These are phyloP conservation scores for Argyresthia albistria DNA, from an alignment of 2,888 invertebrate genomes.

Conservation along the genomic window DNA sequence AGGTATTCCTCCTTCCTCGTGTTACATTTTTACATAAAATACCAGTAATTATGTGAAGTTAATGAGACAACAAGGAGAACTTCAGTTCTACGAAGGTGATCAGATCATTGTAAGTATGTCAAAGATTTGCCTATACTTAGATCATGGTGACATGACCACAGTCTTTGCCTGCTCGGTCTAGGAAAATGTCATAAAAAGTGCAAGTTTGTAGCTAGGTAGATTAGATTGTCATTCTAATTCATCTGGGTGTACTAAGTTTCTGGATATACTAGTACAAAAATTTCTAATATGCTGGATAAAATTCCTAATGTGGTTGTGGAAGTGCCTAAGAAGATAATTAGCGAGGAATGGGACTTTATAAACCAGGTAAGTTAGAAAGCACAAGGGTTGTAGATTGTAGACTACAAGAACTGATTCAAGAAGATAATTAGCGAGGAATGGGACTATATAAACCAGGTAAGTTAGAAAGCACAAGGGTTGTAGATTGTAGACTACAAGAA, in stretches of 20 bases:
- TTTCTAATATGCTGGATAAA: neutral
- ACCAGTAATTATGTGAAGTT: neutral
- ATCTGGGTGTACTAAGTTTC: neutral
- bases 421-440: too few relatives aligned
- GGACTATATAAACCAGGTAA: too few relatives aligned
- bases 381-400: too few relatives aligned
- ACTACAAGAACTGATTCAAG: too few relatives aligned
- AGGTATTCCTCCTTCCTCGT: conserved; percentile 1
- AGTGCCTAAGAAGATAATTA: neutral
- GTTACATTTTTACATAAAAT: neutral
- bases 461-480: too few relatives aligned
- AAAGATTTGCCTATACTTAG: conserved; percentile 2
- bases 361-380: neutral
- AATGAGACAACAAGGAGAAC: conserved; percentile 1
- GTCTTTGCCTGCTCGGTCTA: neutral
- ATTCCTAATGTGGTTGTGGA: neutral
- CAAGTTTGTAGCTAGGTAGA: too few relatives aligned
- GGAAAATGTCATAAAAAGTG: neutral
- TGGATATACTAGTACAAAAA: neutral
- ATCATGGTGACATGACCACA: neutral
- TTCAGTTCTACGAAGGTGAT: neutral
- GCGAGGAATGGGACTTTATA: neutral
- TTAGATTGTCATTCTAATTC: neutral
- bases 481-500: too few relatives aligned
- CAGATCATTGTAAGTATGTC: conserved; percentile 1